Percentiles rank a stretch among this genome's conserved stretches.
These are phyloP conservation scores for Papilio polytes DNA, from an alignment of 1,140 invertebrate genomes.

Conservation along the genomic window DNA sequence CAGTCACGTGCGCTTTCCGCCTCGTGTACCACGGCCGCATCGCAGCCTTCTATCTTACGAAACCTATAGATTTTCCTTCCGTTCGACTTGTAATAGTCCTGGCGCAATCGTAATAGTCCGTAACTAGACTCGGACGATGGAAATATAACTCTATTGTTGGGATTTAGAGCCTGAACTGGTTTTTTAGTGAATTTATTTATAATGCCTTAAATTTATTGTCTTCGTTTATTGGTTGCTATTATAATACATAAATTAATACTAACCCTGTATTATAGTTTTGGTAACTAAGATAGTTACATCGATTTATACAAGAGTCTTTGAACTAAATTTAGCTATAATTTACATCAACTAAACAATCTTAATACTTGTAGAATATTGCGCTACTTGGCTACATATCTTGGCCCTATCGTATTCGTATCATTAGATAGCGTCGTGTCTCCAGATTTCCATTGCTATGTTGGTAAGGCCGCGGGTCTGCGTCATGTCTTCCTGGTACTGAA, in stretches of 20 bases:
- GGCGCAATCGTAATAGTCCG: slow-evolving; percentile 21
- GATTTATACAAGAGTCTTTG: not conserved
- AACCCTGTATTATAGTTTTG: not conserved
- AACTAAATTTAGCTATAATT: slow-evolving; percentile 1
- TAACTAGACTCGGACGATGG: not conserved
- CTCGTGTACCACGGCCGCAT: slow-evolving; percentile 3
- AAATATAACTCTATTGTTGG: not conserved
- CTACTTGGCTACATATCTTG: slow-evolving; percentile 5
- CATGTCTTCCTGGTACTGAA: slow-evolving; percentile 37
- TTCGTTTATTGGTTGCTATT: not conserved
- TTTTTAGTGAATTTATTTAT: not conserved
- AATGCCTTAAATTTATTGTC: not conserved
- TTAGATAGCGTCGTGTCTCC: slow-evolving; percentile 12
- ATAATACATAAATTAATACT: not conserved
- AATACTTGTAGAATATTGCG: slow-evolving; percentile 48
- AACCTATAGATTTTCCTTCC: slow-evolving; percentile 20
- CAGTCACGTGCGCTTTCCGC: slow-evolving; percentile 3
- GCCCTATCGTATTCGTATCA: not conserved
- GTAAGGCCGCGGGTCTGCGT: slow-evolving; percentile 31
- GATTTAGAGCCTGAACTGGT: not conserved
- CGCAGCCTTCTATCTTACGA: slow-evolving; percentile 26
- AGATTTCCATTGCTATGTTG: not conserved
- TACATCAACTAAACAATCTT: slow-evolving; percentile 46
- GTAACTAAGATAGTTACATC: not conserved
- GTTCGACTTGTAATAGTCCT: slow-evolving; percentile 2